Evolutionary conservation across 2,888 invertebrate genomes (phyloP).

Genomic region (Periphyllus acericola): DNA sequence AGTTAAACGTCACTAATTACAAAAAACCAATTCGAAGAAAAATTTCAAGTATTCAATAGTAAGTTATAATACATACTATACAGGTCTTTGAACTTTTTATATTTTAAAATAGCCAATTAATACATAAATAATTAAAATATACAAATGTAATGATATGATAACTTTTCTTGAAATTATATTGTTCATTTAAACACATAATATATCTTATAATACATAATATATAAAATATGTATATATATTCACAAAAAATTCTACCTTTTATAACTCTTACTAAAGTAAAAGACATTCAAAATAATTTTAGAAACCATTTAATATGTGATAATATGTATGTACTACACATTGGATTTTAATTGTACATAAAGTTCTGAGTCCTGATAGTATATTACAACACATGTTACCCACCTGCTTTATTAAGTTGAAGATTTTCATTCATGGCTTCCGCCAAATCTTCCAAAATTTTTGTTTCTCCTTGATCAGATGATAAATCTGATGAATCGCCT

Average conservation of each 20-base stretch:
- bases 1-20: constrained; percentile 30
- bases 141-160: too few species aligned
- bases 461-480: constrained; percentile 75
- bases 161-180: too few species aligned
- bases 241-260: too few species aligned
- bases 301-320: too few species aligned
- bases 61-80: background rate
- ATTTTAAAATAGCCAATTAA: background rate
- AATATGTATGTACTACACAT: too few species aligned
- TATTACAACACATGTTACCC: background rate
- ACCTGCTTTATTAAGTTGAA: constrained; percentile 47
- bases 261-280: too few species aligned
- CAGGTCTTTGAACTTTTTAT: background rate
- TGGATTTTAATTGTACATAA: background rate
- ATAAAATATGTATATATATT: too few species aligned
- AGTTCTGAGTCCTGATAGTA: background rate
- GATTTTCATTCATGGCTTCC: constrained; percentile 88
- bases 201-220: too few species aligned
- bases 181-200: too few species aligned
- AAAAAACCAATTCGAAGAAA: constrained; percentile 5
- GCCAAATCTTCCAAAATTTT: constrained; percentile 89
- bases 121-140: too few species aligned
- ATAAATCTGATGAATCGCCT: constrained; percentile 67
- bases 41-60: background rate
- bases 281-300: too few species aligned